Evolutionary conservation across 1,140 invertebrate species (phyloP).

Genomic region (Tetramorium parvispinum): DNA sequence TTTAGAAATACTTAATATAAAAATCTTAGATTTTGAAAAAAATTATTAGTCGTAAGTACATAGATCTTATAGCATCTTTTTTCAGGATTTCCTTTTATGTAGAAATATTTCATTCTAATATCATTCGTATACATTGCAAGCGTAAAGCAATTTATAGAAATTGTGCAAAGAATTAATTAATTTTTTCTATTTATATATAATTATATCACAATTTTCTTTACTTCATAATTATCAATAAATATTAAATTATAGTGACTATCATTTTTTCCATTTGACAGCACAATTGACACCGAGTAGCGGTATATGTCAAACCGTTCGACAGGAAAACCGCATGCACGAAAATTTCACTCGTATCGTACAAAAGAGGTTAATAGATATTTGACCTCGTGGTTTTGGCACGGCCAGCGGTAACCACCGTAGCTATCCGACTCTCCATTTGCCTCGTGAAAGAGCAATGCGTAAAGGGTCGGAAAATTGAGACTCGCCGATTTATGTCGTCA

Average conservation of each 20-base stretch:
- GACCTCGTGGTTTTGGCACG: conserved; percentile 59
- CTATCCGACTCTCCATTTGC: conserved; percentile 53
- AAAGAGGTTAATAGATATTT: conserved; percentile 66
- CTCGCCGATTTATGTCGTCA: conserved; percentile 21
- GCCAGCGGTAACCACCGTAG: conserved; percentile 22
- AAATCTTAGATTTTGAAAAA: not conserved
- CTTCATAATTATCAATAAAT: not conserved
- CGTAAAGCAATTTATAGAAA: not conserved
- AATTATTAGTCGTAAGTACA: not conserved
- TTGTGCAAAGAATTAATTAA: not conserved
- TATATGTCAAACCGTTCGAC: conserved; percentile 15
- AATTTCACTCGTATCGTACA: conserved; percentile 19
- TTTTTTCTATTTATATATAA: not conserved
- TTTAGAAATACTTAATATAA: not conserved
- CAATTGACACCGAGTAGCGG: not conserved
- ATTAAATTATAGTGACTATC: not conserved
- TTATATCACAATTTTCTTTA: not conserved
- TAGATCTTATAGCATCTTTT: not conserved
- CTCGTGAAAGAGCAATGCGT: conserved; percentile 51
- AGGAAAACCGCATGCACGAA: conserved; percentile 25
- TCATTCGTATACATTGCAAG: not conserved
- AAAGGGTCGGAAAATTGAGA: conserved; percentile 46
- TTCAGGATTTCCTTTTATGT: not conserved
- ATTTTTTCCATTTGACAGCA: not conserved
- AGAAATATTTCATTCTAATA: not conserved